Base-by-base conservation (phyloP, 2,888 invertebrate genomes). In the Anthophora plumipes region DNA sequence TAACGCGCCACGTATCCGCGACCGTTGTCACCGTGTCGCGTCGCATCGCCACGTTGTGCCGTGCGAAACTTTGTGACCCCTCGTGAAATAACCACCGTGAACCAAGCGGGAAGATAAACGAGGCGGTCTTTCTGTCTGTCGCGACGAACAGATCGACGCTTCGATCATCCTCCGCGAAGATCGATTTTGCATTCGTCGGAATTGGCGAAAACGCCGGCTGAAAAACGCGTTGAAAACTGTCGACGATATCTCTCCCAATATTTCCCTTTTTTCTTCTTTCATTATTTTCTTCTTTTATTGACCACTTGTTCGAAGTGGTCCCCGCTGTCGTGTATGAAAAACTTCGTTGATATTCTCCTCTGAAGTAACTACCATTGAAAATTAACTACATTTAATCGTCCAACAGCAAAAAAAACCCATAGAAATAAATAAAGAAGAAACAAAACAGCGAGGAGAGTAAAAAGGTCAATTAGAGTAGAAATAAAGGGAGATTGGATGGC, bases 1-100 rank as follows among this genome's bases (percentile, higher is more conserved):
- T 77, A 79, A 79, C 69, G 78, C 77, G 77, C 39, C 77, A 25
- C 77, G 78, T 78, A 78, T 67, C 77, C 78, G 37, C 68, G 63
- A 46, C 69, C 60, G 63, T 60, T 79, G 78, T 78, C 78, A 63
- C 77, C 76, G 67, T 37, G 77, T 67, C 63, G 55, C 69, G 46
- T 68, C 76, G 67, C 43, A 76, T 67, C 63, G 55, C 69, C 46
- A 52, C 37, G 77, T 64, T 59, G 52, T 52, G 17, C 25, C 22
- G 25, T 12, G 43, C n/a, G 31, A 66, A 79, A 77, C 64, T 69
- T 79, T 69, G 64, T 77, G 77, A 59, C 63, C 63, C 22, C 39
- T 54, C 77, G 52, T 60, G 59, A 70, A 70, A 77, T 79, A 70
- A 79, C 69, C 64, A 41, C n/a, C 31, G 48, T 7, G 20, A 22